phyloP scores from a whole-genome alignment of 2,113 vertebrate genomes.

The Clarias macrocephalus region DNA sequence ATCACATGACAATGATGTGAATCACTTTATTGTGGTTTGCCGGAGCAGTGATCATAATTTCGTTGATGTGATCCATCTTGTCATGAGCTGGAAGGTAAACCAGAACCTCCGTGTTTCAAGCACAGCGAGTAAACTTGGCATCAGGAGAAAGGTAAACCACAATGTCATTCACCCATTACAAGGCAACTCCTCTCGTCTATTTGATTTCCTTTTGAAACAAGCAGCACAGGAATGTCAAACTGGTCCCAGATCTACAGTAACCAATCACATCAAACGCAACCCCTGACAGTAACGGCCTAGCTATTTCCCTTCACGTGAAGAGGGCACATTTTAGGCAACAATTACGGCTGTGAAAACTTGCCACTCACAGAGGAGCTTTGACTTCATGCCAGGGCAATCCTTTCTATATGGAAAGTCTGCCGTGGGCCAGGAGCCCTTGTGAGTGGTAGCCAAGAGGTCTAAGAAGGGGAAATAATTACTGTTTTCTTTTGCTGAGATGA shows the following conservation, averaged over 20 bases:
- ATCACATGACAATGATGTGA: neutral
- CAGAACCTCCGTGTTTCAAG: neutral
- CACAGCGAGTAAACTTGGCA: neutral
- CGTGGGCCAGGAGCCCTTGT: conserved; percentile 72
- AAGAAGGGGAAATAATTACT: conserved; percentile 84
- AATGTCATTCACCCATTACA: neutral
- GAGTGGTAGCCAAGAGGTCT: conserved; percentile 76
- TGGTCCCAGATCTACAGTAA: conserved; percentile 45
- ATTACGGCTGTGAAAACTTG: conserved; percentile 75
- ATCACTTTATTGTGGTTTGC: neutral
- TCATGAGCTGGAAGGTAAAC: conserved; percentile 26
- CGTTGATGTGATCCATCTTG: neutral
- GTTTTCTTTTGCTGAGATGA: conserved; percentile 83
- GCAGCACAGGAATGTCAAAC: conserved; percentile 43
- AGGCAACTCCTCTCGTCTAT: conserved; percentile 31
- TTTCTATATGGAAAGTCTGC: conserved; percentile 82
- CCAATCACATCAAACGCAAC: conserved; percentile 69
- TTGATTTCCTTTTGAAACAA: conserved; percentile 49
- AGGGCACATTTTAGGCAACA: conserved; percentile 75
- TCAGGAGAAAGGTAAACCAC: neutral
- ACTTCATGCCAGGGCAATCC: conserved; percentile 78
- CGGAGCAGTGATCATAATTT: neutral
- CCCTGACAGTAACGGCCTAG: conserved; percentile 70
- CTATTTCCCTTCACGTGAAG: conserved; percentile 66
- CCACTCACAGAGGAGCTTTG: conserved; percentile 75